Evolutionary conservation across 2,888 invertebrate genomes (phyloP).

Genomic region (Chironomus riparius): DNA sequence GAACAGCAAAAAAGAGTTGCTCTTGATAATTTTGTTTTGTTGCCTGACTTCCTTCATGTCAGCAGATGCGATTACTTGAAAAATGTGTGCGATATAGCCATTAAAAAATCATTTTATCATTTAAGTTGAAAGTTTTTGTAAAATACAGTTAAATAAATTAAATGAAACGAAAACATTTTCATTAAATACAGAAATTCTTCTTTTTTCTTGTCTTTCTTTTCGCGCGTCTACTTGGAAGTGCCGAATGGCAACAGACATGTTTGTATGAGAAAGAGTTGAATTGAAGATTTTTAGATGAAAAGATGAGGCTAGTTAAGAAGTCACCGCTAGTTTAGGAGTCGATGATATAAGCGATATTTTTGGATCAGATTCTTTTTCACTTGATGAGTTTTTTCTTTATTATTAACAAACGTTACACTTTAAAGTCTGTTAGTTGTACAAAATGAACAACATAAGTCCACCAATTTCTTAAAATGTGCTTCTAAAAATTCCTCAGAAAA

Average conservation of each 20-base stretch:
- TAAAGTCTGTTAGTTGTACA: too few species aligned
- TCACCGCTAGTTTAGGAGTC: too few species aligned
- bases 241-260: neutral
- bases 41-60: conserved; percentile 16
- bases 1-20: conserved; percentile 20
- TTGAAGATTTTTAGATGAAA: too few species aligned
- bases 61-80: conserved; percentile 25
- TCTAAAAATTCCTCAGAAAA: neutral
- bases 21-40: conserved; percentile 14
- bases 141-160: conserved; percentile 27
- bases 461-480: too few species aligned
- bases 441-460: too few species aligned
- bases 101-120: conserved; percentile 28
- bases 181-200: conserved; percentile 10
- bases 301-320: too few species aligned
- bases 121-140: conserved; percentile 27
- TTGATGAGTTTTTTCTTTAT: too few species aligned
- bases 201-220: neutral
- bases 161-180: conserved; percentile 27
- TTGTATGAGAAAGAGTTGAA: too few species aligned
- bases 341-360: too few species aligned
- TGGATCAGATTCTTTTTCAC: too few species aligned
- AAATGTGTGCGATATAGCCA: conserved; percentile 24
- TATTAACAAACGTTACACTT: too few species aligned
- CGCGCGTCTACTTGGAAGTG: neutral